phyloP scores from a whole-genome alignment of 2,797 vertebrate species.

The Atherinosoma microstoma region DNA sequence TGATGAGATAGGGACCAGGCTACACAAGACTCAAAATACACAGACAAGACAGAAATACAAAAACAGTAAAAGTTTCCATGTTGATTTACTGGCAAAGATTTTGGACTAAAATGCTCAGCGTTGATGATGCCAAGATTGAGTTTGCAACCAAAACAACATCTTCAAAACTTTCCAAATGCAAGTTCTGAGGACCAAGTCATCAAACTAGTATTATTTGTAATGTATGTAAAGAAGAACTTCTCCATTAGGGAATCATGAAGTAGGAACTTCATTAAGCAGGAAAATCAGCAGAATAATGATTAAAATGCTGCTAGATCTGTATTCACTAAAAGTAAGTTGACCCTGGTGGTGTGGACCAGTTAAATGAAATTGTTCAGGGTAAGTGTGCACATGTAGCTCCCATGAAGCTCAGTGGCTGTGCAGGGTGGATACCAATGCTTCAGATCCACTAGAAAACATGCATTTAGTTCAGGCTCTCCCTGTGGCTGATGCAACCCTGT shows the following conservation, averaged over 20 bases:
- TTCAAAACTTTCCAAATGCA: neutral
- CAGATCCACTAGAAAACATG: slow-evolving; percentile 38
- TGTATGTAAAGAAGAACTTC: neutral
- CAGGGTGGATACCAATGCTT: slow-evolving; percentile 41
- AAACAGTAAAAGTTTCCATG: no score
- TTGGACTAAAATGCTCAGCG: neutral
- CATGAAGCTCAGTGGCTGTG: slow-evolving; percentile 21
- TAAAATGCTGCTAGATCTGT: neutral
- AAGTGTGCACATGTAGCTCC: slow-evolving; percentile 25
- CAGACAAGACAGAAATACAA: neutral
- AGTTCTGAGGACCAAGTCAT: neutral
- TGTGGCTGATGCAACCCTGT: slow-evolving; percentile 75
- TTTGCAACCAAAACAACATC: neutral
- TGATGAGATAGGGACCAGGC: neutral
- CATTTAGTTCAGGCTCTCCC: slow-evolving; percentile 41
- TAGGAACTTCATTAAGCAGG: no score
- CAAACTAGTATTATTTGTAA: neutral
- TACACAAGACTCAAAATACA: neutral
- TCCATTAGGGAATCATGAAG: no score
- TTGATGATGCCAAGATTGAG: neutral
- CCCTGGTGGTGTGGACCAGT: slow-evolving; percentile 26
- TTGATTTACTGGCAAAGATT: no score
- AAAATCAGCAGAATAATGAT: neutral
- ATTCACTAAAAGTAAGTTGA: slow-evolving; percentile 23
- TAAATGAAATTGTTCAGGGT: slow-evolving; percentile 49